Percentiles rank a stretch among this genome's conserved stretches.
Conservation (phyloP, 2,113 vertebrate genomes). For the Pelusios castaneus region DNA sequence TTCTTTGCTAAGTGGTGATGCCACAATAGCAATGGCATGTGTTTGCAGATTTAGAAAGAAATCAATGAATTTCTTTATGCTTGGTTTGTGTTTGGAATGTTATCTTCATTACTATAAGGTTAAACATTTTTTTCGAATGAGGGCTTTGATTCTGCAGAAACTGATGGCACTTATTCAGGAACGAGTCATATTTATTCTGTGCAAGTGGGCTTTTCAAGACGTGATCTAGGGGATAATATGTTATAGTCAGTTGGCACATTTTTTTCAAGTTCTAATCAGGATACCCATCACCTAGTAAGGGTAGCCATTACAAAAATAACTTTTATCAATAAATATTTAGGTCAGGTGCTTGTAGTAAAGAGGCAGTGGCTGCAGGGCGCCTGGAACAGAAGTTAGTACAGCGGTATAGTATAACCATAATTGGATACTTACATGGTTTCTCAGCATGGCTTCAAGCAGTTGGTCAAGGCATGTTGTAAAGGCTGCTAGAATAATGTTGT, state of each 20-base stretch:
- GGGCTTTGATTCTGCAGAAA: not conserved
- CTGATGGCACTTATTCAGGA: not conserved
- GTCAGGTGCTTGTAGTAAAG: not conserved
- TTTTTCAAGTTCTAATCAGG: not conserved
- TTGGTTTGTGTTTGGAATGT: not conserved
- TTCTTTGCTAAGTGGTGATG: not conserved
- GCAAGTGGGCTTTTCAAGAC: not conserved
- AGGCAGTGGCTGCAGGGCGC: not conserved
- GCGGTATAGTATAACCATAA: not conserved
- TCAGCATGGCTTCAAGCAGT: not conserved
- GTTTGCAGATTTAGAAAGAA: not conserved
- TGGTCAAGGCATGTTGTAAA: not conserved
- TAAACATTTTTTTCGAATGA: slow-evolving; percentile 11
- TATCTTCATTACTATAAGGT: slow-evolving; percentile 30
- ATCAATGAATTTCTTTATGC: not conserved
- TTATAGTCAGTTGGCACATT: not conserved
- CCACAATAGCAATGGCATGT: not conserved
- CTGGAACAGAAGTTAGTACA: not conserved
- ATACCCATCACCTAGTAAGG: not conserved
- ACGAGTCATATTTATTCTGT: not conserved
- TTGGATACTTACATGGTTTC: not conserved
- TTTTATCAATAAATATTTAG: not conserved
- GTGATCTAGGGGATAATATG: not conserved
- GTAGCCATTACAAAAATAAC: not conserved
- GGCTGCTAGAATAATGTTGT: not conserved